Conservation (phyloP, 1,140 invertebrate genomes). For the Rhopalosiphum padi region DNA sequence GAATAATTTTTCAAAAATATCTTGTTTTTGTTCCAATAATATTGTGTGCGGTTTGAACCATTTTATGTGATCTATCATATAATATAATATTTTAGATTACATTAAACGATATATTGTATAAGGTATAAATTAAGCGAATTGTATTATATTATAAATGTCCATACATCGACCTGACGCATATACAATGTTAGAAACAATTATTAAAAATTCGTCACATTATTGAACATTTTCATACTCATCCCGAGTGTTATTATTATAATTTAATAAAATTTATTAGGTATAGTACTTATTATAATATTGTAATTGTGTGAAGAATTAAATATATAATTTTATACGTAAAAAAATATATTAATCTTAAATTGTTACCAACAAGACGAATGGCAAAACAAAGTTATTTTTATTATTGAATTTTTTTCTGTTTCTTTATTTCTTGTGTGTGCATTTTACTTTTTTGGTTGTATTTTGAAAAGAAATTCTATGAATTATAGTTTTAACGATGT, state of each 20-base stretch:
- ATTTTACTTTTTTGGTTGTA: neutral
- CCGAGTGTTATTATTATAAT: neutral
- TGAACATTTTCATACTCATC: neutral
- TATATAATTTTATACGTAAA: slow-evolving; percentile 9
- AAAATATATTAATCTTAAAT: neutral
- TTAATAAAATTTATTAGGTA: neutral
- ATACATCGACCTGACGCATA: neutral
- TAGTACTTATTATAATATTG: neutral
- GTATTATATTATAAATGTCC: neutral
- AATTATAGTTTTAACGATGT: neutral
- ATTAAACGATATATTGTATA: neutral
- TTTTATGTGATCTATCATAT: neutral
- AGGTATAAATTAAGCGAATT: neutral
- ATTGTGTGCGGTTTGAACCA: neutral
- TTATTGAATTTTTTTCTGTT: neutral
- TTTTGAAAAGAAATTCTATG: neutral
- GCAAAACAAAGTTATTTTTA: neutral
- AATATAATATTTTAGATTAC: neutral
- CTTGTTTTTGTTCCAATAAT: neutral
- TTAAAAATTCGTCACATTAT: neutral
- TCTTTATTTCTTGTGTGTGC: neutral
- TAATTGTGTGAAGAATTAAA: neutral
- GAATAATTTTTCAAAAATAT: neutral
- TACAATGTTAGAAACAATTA: neutral
- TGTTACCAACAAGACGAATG: neutral